These are phyloP conservation scores for Calcarius lapponicus DNA, from an alignment of 2,797 vertebrate species.

Conservation along the genomic window DNA sequence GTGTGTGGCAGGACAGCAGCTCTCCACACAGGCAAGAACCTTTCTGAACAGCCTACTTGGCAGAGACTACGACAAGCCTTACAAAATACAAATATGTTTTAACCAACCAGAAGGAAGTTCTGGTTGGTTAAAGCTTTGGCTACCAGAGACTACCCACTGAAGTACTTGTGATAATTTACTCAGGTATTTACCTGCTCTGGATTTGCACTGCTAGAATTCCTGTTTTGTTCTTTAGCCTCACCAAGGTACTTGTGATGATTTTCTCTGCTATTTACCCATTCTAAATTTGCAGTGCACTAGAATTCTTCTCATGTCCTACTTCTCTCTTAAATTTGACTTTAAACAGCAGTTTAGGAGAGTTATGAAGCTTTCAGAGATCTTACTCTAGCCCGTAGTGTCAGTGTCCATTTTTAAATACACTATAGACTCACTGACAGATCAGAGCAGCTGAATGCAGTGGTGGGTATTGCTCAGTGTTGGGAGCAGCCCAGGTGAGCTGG, in stretches of 20 bases:
- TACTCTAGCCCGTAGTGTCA: not conserved
- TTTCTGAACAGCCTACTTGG: not conserved
- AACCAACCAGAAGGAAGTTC: not conserved
- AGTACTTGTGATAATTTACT: not conserved
- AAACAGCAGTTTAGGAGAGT: not conserved
- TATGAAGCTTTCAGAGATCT: not conserved
- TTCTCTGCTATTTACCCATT: not conserved
- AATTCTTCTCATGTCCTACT: not conserved
- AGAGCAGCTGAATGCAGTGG: not conserved
- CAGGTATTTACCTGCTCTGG: not conserved
- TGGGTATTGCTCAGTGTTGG: fast-evolving
- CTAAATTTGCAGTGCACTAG: not conserved
- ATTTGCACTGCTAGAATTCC: not conserved
- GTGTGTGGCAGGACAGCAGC: not conserved
- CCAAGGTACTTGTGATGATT: not conserved
- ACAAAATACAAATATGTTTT: not conserved
- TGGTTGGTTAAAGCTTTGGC: not conserved
- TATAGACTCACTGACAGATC: not conserved
- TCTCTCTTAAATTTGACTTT: not conserved
- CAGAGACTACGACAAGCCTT: not conserved
- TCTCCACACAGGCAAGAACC: not conserved
- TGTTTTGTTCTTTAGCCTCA: not conserved
- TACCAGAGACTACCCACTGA: not conserved
- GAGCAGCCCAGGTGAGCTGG: not conserved
- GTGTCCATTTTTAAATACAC: not conserved